Percentiles rank a stretch among this genome's conserved stretches.
Evolutionary conservation across 2,888 invertebrate species (phyloP).

Genomic region (Spialia ferax): DNA sequence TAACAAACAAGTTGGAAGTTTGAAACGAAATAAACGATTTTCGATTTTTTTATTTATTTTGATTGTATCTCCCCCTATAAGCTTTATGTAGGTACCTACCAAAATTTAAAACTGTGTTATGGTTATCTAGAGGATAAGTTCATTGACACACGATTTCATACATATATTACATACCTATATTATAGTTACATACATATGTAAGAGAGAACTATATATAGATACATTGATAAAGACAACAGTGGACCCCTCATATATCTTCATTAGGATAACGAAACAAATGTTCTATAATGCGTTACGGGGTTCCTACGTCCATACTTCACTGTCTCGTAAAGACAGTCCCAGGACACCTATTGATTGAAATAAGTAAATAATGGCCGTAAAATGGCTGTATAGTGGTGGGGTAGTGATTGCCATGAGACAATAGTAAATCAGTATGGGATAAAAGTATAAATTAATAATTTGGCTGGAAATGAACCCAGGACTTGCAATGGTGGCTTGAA

Average conservation of each 20-base stretch:
- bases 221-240: too few species aligned
- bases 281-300: neutral
- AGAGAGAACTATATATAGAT: too few species aligned
- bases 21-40: too few species aligned
- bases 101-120: too few species aligned
- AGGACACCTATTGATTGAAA: neutral
- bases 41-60: too few species aligned
- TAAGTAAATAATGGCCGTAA: neutral
- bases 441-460: neutral
- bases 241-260: neutral
- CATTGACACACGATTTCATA: too few species aligned
- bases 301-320: neutral
- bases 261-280: conserved; percentile 4
- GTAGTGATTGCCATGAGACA: neutral
- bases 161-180: too few species aligned
- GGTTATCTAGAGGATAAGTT: too few species aligned
- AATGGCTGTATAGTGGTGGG: neutral
- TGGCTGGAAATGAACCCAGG: neutral
- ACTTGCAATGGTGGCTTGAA: neutral
- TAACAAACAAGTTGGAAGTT: too few species aligned
- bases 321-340: conserved; percentile 3
- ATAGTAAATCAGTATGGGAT: neutral
- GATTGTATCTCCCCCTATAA: too few species aligned
- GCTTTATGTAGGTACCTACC: too few species aligned
- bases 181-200: too few species aligned